These are phyloP conservation scores for Lophius piscatorius DNA, from an alignment of 2,113 vertebrate species.

Conservation along the genomic window DNA sequence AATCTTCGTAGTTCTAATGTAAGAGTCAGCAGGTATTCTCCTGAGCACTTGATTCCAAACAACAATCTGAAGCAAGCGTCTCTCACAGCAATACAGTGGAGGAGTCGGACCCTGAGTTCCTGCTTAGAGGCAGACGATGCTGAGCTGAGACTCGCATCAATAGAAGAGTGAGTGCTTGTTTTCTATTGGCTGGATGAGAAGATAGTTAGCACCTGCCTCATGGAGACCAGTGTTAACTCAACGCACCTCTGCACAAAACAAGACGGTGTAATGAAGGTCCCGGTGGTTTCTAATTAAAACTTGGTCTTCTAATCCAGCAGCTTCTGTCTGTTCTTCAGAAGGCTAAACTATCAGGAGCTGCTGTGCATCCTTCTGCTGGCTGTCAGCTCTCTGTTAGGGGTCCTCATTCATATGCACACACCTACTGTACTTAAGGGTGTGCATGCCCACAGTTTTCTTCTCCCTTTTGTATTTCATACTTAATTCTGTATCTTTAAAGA, in stretches of 20 bases:
- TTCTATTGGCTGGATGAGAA: constrained; percentile 19
- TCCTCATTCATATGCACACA: background rate
- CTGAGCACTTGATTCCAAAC: too few species aligned
- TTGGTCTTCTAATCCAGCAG: background rate
- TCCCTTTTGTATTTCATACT: too few species aligned
- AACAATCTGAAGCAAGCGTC: too few species aligned
- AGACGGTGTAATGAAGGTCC: constrained; percentile 22
- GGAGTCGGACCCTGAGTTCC: too few species aligned
- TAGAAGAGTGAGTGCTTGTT: constrained; percentile 4
- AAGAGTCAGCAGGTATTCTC: too few species aligned
- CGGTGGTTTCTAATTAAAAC: constrained; percentile 27
- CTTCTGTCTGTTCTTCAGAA: background rate
- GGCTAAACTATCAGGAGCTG: background rate
- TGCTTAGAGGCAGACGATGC: too few species aligned
- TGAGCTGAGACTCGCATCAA: background rate
- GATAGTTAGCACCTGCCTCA: constrained; percentile 26
- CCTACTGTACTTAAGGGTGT: too few species aligned
- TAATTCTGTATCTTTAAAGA: too few species aligned
- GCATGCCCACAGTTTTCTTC: too few species aligned
- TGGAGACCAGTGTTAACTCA: constrained; percentile 7
- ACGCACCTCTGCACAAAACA: constrained; percentile 9
- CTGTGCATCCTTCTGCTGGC: background rate
- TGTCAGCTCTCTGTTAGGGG: background rate
- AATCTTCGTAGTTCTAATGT: too few species aligned
- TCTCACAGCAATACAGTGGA: too few species aligned